Percentiles rank a stretch among this genome's conserved stretches.
phyloP scores from a whole-genome alignment of 2,797 vertebrate genomes.

The Paedocypris micromegethes region DNA sequence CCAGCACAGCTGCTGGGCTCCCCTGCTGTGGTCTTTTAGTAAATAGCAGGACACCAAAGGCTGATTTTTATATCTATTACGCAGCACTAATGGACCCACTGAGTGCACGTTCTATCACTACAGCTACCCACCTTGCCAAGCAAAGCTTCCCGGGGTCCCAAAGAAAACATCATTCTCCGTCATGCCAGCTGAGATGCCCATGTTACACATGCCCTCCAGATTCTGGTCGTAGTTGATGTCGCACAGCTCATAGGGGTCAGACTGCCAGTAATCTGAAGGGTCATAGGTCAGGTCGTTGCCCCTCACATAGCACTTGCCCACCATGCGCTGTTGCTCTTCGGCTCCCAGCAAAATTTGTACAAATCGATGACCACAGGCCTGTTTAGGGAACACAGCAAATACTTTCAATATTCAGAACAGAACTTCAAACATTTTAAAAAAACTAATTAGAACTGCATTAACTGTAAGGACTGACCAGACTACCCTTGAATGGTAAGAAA shows the following conservation, averaged over 20 bases:
- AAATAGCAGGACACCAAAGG: too few relatives aligned
- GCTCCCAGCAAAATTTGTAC: slow-evolving; percentile 68
- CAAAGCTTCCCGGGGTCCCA: slow-evolving; percentile 77
- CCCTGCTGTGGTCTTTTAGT: background rate
- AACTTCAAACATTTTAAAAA: too few relatives aligned
- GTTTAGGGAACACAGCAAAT: background rate
- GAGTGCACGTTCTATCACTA: background rate
- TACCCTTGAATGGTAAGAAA: too few relatives aligned
- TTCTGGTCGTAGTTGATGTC: slow-evolving; percentile 69
- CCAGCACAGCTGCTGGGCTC: background rate
- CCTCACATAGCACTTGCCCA: slow-evolving; percentile 86
- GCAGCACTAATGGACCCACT: too few relatives aligned
- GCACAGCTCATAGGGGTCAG: slow-evolving; percentile 77
- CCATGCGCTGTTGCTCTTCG: slow-evolving; percentile 81
- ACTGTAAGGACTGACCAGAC: too few relatives aligned
- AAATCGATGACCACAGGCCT: slow-evolving; percentile 92
- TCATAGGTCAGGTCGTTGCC: slow-evolving; percentile 79
- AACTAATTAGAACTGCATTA: too few relatives aligned
- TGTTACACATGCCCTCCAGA: slow-evolving; percentile 83
- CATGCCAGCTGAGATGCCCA: slow-evolving; percentile 86
- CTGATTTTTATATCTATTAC: too few relatives aligned
- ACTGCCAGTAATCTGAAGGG: slow-evolving; percentile 79
- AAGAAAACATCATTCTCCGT: slow-evolving; percentile 75
- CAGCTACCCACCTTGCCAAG: slow-evolving; percentile 80
- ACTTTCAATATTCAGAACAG: too few relatives aligned